phyloP scores from a whole-genome alignment of 2,797 vertebrate species.

The Neosilurus hyrtlii region DNA sequence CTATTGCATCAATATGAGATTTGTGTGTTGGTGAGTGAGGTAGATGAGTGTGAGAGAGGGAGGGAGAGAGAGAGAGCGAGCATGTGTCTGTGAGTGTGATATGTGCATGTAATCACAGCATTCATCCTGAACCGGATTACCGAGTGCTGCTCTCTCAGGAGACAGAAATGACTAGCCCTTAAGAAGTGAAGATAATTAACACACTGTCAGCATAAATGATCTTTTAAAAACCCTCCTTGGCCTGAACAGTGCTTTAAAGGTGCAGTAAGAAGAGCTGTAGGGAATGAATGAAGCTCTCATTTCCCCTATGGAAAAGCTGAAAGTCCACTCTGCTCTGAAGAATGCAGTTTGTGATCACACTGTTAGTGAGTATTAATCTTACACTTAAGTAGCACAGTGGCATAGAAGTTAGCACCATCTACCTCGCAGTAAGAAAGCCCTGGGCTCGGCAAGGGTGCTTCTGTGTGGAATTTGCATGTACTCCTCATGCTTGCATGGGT shows the following conservation, averaged over 20 bases:
- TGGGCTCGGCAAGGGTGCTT: no score
- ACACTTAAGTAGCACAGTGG: neutral
- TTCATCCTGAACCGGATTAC: constrained; percentile 17
- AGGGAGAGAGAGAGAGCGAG: neutral
- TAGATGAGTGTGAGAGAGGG: neutral
- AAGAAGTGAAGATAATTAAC: constrained; percentile 33
- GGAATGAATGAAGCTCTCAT: constrained; percentile 2
- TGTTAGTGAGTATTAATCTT: neutral
- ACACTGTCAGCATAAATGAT: constrained; percentile 28
- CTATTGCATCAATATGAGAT: neutral
- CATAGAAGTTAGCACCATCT: no score
- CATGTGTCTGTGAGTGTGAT: neutral
- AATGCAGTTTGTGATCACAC: neutral
- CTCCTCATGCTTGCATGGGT: no score
- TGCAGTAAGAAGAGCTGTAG: neutral
- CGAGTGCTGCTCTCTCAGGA: neutral
- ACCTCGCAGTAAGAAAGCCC: no score
- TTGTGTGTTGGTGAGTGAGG: neutral
- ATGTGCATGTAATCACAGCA: constrained; percentile 38
- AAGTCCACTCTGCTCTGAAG: neutral
- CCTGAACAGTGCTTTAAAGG: constrained; percentile 13
- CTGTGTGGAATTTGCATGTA: no score
- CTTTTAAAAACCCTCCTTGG: constrained; percentile 16
- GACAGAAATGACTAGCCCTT: constrained; percentile 24
- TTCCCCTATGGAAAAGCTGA: neutral